A percentile compares a stretch with the other conserved stretches of the same genome.
Evolutionary conservation across 2,797 vertebrate genomes (phyloP).

Genomic region (Halcyon leucocephala): DNA sequence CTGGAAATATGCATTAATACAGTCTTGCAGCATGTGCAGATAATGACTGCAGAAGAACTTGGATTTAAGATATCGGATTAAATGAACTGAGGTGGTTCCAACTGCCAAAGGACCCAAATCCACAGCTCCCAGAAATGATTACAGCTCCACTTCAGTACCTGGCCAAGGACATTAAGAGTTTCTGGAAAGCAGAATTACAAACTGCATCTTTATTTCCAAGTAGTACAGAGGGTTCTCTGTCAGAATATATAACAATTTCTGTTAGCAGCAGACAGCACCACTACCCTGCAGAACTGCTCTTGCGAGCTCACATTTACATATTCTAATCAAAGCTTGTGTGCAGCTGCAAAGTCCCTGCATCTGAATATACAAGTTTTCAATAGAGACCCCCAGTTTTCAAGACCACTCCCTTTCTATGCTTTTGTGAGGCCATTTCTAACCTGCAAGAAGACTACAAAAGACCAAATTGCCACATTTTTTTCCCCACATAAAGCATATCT

Average conservation of each 20-base stretch:
- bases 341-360: background rate
- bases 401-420: background rate
- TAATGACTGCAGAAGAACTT: background rate
- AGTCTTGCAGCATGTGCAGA: rapidly evolving
- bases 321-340: background rate
- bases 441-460: background rate
- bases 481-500: background rate
- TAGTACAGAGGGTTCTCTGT: rapidly evolving
- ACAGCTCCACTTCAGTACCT: background rate
- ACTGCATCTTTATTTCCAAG: background rate
- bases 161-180: background rate
- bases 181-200: background rate
- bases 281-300: background rate
- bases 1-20: background rate
- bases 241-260: background rate
- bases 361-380: background rate
- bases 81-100: background rate
- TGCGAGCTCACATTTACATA: background rate
- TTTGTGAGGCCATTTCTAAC: background rate
- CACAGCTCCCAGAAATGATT: background rate
- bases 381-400: background rate
- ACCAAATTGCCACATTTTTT: no score
- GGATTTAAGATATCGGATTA: background rate
- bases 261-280: background rate
- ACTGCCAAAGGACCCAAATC: background rate